Percentiles rank a stretch among this genome's conserved stretches.
Conservation (phyloP, 2,797 vertebrate genomes). For the Rhincodon typus region DNA sequence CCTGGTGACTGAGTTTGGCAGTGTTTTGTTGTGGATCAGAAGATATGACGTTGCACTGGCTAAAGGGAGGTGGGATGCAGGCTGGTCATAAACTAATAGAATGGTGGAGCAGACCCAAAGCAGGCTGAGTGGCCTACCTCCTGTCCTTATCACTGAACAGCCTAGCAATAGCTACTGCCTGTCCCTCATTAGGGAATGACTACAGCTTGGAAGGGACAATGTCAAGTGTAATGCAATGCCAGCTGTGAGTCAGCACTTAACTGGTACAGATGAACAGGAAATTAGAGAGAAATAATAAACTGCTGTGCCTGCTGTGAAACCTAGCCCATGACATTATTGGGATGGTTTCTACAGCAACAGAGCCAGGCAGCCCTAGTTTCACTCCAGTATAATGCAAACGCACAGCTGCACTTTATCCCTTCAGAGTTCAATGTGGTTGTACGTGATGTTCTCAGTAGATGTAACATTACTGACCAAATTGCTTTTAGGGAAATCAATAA, state of each 20-base stretch:
- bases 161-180: neutral
- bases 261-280: neutral
- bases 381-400: neutral
- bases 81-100: neutral
- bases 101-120: neutral
- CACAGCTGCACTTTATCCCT: neutral
- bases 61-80: neutral
- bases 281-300: neutral
- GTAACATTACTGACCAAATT: neutral
- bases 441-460: neutral
- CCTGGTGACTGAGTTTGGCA: neutral
- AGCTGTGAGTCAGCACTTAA: neutral
- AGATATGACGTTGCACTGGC: too few species aligned
- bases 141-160: neutral
- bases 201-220: neutral
- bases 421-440: neutral
- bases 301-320: neutral
- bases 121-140: neutral
- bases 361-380: neutral
- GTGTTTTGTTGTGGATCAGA: too few species aligned
- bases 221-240: too few species aligned
- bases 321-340: neutral
- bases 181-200: neutral
- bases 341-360: slow-evolving; percentile 5
- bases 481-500: slow-evolving; percentile 30